phyloP scores from a whole-genome alignment of 2,888 invertebrate species.

The Scotopteryx bipunctaria region DNA sequence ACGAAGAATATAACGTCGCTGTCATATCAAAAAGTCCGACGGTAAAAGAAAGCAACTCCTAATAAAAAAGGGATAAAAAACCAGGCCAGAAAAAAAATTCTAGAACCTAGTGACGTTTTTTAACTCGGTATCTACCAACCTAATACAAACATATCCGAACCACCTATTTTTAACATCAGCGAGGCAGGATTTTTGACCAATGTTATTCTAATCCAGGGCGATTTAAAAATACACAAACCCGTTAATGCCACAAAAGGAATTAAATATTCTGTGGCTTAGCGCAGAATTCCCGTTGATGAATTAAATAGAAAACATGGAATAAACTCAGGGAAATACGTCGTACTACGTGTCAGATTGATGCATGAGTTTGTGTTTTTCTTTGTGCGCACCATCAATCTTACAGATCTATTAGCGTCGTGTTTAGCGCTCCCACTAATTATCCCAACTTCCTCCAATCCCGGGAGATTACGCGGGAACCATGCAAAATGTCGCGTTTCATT shows the following conservation, averaged over 20 bases:
- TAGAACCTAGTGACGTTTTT: too few relatives aligned
- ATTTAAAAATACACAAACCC: not conserved
- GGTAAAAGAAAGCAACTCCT: too few relatives aligned
- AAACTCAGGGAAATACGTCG: slow-evolving; percentile 40
- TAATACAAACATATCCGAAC: too few relatives aligned
- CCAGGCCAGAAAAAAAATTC: too few relatives aligned
- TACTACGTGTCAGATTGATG: slow-evolving; percentile 69
- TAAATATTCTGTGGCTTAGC: not conserved
- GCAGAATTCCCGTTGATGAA: slow-evolving; percentile 19
- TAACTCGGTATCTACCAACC: too few relatives aligned
- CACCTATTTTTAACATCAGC: too few relatives aligned
- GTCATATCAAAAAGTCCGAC: too few relatives aligned
- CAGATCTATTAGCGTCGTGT: slow-evolving; percentile 73
- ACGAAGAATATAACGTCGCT: too few relatives aligned
- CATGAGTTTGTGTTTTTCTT: slow-evolving; percentile 71
- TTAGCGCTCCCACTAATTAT: slow-evolving; percentile 69
- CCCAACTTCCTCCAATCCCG: slow-evolving; percentile 56
- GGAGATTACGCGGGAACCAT: slow-evolving; percentile 45
- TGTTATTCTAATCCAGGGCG: too few relatives aligned
- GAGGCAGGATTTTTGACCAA: too few relatives aligned
- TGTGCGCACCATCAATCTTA: slow-evolving; percentile 68
- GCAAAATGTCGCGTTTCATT: slow-evolving; percentile 36
- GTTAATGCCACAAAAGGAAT: not conserved
- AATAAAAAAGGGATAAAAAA: too few relatives aligned
- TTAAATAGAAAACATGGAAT: slow-evolving; percentile 32